Evolutionary conservation across 2,888 invertebrate genomes (phyloP).

Genomic region (Idaea dimidiata): DNA sequence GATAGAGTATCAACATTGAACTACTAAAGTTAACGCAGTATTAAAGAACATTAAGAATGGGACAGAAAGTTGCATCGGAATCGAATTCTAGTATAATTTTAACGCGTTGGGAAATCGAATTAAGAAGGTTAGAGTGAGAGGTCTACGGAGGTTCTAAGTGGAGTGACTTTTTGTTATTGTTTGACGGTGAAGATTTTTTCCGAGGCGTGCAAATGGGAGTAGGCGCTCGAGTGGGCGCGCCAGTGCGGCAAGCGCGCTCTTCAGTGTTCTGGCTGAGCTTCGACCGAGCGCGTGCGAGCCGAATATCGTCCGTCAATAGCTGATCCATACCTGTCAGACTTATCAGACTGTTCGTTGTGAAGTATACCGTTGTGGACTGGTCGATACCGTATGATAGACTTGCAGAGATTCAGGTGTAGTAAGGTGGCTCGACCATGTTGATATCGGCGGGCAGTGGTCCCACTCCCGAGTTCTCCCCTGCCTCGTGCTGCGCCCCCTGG

Average conservation of each 20-base stretch:
- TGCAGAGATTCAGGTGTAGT: conserved; percentile 43
- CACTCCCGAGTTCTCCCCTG: conserved; percentile 80
- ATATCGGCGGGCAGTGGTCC: conserved; percentile 83
- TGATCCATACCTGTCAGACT: conserved; percentile 37
- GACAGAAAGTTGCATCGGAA: conserved; percentile 74
- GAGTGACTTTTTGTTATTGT: conserved; percentile 78
- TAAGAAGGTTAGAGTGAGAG: conserved; percentile 79
- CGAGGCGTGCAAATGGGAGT: conserved; percentile 80
- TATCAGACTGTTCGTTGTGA: conserved; percentile 49
- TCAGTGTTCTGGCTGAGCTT: conserved; percentile 81
- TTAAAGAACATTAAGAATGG: conserved; percentile 54
- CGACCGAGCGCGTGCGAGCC: conserved; percentile 74
- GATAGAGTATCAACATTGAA: conserved; percentile 11
- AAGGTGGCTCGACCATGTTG: conserved; percentile 81
- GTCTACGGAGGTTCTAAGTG: conserved; percentile 63
- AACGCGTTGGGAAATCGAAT: conserved; percentile 80
- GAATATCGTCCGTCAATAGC: conserved; percentile 53
- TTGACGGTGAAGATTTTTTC: conserved; percentile 75
- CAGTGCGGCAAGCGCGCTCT: conserved; percentile 77
- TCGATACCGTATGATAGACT: conserved; percentile 59
- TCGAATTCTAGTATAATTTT: conserved; percentile 72
- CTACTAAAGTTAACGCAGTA: conserved; percentile 13
- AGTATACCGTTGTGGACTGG: conserved; percentile 35
- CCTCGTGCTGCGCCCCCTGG: conserved; percentile 82
- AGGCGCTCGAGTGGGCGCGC: conserved; percentile 79